Conservation (phyloP, 2,797 vertebrate genomes). For the Tinamus major region DNA sequence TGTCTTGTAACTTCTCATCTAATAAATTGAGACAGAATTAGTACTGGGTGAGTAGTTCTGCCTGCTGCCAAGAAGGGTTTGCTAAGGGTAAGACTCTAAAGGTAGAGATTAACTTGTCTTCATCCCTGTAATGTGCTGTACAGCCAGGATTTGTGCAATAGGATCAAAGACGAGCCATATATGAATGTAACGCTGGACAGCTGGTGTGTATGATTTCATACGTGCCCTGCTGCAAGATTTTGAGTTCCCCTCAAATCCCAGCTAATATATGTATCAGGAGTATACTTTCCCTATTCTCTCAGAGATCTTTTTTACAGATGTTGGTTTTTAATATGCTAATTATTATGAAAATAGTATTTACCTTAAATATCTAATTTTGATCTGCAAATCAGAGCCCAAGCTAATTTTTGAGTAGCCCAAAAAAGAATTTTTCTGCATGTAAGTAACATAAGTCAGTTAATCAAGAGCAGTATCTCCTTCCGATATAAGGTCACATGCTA, state of each 20-base stretch:
- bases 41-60: slow-evolving; percentile 89
- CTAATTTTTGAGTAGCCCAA: background rate
- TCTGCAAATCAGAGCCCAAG: background rate
- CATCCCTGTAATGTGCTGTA: slow-evolving; percentile 97
- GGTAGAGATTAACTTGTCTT: slow-evolving; percentile 92
- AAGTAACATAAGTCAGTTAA: background rate
- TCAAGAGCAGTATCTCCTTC: background rate
- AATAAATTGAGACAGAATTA: slow-evolving; percentile 95
- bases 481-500: background rate
- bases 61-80: slow-evolving; percentile 96
- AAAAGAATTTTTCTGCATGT: background rate
- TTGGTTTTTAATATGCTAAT: background rate
- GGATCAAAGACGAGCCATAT: slow-evolving; percentile 87
- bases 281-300: slow-evolving; percentile 52
- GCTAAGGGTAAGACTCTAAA: slow-evolving; percentile 98
- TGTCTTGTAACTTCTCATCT: slow-evolving; percentile 81
- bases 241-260: slow-evolving; percentile 34
- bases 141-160: slow-evolving; percentile 94
- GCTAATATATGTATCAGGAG: slow-evolving; percentile 43
- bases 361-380: background rate
- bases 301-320: background rate
- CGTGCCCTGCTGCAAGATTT: background rate
- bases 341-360: background rate
- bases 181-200: slow-evolving; percentile 71
- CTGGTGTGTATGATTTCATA: slow-evolving; percentile 71